phyloP scores from a whole-genome alignment of 1,140 invertebrate species.

The Diorhabda carinulata region DNA sequence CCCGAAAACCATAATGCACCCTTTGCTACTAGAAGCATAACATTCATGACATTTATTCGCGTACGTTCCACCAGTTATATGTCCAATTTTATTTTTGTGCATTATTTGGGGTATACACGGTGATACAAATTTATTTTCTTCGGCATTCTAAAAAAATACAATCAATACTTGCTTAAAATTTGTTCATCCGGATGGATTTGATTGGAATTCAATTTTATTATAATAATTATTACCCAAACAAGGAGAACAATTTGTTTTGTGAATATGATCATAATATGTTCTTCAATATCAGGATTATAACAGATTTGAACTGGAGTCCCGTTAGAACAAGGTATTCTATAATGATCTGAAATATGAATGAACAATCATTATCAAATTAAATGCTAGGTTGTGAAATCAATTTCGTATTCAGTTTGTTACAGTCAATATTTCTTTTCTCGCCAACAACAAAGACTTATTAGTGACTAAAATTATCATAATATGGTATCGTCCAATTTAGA shows the following conservation, averaged over 20 bases:
- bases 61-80: constrained; percentile 35
- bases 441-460: too few relatives aligned
- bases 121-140: constrained; percentile 21
- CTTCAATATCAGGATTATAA: constrained; percentile 44
- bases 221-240: constrained; percentile 31
- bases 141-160: constrained; percentile 23
- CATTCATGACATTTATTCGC: constrained; percentile 36
- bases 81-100: constrained; percentile 27
- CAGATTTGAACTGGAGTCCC: constrained; percentile 40
- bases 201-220: too few relatives aligned
- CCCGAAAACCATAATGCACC: constrained; percentile 37
- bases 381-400: too few relatives aligned
- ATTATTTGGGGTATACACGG: constrained; percentile 26
- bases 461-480: too few relatives aligned
- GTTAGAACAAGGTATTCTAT: constrained; percentile 22
- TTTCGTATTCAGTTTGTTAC: too few relatives aligned
- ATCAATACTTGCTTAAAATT: background rate
- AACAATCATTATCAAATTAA: too few relatives aligned
- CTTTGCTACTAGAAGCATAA: constrained; percentile 30
- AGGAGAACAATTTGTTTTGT: constrained; percentile 44
- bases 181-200: too few relatives aligned
- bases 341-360: constrained; percentile 19
- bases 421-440: too few relatives aligned
- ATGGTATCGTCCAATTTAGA: too few relatives aligned
- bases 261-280: constrained; percentile 47